Evolutionary conservation across 1,140 invertebrate genomes (phyloP).

Genomic region (Eriosoma lanigerum): DNA sequence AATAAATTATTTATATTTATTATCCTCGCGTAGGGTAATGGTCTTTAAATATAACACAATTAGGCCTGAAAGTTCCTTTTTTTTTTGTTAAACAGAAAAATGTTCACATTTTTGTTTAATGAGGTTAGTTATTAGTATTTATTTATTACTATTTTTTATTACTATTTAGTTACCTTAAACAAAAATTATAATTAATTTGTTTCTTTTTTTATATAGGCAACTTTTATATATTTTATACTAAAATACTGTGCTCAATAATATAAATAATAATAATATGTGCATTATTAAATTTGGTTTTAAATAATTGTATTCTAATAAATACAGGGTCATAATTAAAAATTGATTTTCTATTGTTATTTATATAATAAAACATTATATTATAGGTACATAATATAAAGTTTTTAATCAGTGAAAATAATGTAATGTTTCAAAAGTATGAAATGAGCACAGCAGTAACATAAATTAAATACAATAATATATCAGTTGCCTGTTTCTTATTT

Average conservation of each 20-base stretch:
- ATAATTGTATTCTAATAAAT: background rate
- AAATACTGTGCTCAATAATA: background rate
- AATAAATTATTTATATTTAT: slow-evolving; percentile 37
- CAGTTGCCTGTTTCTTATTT: slow-evolving; percentile 33
- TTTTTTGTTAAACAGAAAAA: slow-evolving; percentile 37
- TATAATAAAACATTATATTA: too few species aligned
- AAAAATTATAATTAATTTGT: background rate
- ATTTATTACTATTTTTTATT: slow-evolving; percentile 46
- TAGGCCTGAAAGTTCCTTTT: slow-evolving; percentile 39
- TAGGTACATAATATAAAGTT: too few species aligned
- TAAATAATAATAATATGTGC: background rate
- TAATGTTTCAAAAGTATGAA: background rate
- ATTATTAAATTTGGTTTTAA: background rate
- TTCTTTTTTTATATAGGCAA: slow-evolving; percentile 13
- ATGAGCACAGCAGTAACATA: too few species aligned
- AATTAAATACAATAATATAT: background rate
- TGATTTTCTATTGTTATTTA: background rate
- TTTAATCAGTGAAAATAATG: background rate
- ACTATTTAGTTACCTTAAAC: slow-evolving; percentile 38
- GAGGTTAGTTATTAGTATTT: slow-evolving; percentile 33
- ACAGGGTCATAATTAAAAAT: slow-evolving; percentile 15
- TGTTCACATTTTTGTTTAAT: slow-evolving; percentile 43
- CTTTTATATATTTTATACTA: slow-evolving; percentile 26
- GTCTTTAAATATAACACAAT: slow-evolving; percentile 8
- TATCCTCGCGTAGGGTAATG: slow-evolving; percentile 28